A percentile compares a stretch with the other conserved stretches of the same genome.
Evolutionary conservation across 2,113 vertebrate species (phyloP).

Genomic region (Vimba vimba): DNA sequence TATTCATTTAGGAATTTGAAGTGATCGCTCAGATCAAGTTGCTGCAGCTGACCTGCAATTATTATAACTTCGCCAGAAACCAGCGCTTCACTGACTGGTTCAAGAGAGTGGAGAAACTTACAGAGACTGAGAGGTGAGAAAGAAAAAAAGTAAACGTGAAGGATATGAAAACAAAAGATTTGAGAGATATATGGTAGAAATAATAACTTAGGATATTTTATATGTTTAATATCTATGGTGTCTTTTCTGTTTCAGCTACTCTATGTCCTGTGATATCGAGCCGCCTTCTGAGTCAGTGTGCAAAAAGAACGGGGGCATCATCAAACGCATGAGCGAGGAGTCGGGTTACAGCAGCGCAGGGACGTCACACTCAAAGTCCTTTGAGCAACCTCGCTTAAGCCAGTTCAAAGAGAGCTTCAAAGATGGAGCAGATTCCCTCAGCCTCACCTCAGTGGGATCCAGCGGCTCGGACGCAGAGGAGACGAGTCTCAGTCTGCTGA

Average conservation of each 20-base stretch:
- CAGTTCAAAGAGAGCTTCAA: conserved; percentile 83
- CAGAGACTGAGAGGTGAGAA: conserved; percentile 88
- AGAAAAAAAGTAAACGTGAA: neutral
- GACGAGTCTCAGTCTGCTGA: conserved; percentile 85
- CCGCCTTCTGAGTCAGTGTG: conserved; percentile 91
- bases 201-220: neutral
- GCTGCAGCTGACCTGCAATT: conserved; percentile 95
- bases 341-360: conserved; percentile 74
- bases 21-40: conserved; percentile 98
- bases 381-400: conserved; percentile 91
- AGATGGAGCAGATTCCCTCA: conserved; percentile 85
- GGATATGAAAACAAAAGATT: neutral
- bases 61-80: conserved; percentile 83
- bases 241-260: conserved; percentile 80
- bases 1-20: conserved; percentile 86
- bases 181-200: neutral
- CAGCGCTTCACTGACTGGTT: conserved; percentile 77
- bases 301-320: conserved; percentile 93
- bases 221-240: neutral
- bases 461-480: conserved; percentile 95
- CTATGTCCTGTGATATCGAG: conserved; percentile 93
- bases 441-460: conserved; percentile 93
- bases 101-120: conserved; percentile 85
- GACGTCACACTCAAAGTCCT: conserved; percentile 93
- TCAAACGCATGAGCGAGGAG: conserved; percentile 99